Percentiles rank a stretch among this genome's conserved stretches.
phyloP scores from a whole-genome alignment of 2,888 invertebrate species.

The Auanema sp. region DNA sequence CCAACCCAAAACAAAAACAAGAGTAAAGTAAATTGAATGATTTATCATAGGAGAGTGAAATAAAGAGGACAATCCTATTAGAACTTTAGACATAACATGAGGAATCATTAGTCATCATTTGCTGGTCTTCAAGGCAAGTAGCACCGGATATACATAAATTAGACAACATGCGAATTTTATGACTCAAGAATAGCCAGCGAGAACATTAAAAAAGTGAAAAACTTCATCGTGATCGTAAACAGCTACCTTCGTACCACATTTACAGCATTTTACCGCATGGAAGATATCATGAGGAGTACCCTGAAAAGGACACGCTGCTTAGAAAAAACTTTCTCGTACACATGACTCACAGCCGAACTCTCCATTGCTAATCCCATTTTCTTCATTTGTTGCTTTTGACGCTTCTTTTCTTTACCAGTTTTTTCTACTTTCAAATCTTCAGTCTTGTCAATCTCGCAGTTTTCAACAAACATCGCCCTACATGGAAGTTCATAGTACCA shows the following conservation, averaged over 20 bases:
- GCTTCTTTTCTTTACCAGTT: constrained; percentile 43
- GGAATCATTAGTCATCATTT: too few relatives aligned
- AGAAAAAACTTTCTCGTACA: background rate
- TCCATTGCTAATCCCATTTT: constrained; percentile 42
- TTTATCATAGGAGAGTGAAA: too few relatives aligned
- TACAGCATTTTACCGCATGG: constrained; percentile 69
- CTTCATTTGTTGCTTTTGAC: constrained; percentile 46
- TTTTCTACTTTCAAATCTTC: constrained; percentile 45
- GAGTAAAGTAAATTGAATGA: too few relatives aligned
- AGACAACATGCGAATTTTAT: background rate
- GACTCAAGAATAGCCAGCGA: constrained; percentile 67
- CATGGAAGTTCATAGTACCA: background rate
- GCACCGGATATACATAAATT: too few relatives aligned
- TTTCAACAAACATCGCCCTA: constrained; percentile 72
- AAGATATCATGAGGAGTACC: constrained; percentile 64
- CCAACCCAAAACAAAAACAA: too few relatives aligned
- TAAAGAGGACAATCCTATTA: too few relatives aligned
- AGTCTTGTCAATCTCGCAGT: constrained; percentile 68
- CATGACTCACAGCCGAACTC: constrained; percentile 18
- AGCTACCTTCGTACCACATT: constrained; percentile 67
- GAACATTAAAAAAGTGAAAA: constrained; percentile 72
- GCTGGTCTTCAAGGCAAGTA: too few relatives aligned
- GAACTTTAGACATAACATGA: too few relatives aligned
- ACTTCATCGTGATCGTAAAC: constrained; percentile 70
- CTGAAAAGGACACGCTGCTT: constrained; percentile 8